Base-by-base conservation (phyloP, 2,888 invertebrate genomes). In the Drosophila mercatorum region DNA sequence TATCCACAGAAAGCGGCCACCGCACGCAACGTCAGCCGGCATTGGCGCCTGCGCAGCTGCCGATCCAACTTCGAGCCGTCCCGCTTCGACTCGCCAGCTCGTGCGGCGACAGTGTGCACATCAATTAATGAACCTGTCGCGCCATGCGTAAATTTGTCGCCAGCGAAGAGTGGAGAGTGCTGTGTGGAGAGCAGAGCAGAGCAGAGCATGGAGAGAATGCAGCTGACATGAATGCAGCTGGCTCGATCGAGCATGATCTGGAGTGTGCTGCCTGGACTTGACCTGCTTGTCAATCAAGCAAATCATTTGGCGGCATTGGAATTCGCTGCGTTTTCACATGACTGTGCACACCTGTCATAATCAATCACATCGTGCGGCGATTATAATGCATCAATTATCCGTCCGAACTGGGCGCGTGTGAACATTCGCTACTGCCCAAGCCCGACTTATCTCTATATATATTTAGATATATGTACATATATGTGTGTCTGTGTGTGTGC, bases 71-170 rank as follows among this genome's bases (percentile, higher is more conserved):
- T 44, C 17, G 46, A 28, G n/a, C n/a, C 22, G 22, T 49, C 38
- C 44, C 11, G 34, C 14, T n/a, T 11, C 17, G 43, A 22, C 46
- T 10, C n/a, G 55, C 22, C 64, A 73, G 70, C 75, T 75, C 79
- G 75, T 85, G 81, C 68, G 66, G 78, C 80, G 81, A 76, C 81
- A 76, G 74, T 83, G 91, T 89, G 88, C 82, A 90, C 90, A 89
- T 91, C 90, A 91, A 91, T 91, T 91, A 91, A 91, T 90, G 91
- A 90, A 91, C 87, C 91, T 91, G 91, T 91, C 91, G 88, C 75
- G 75, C 63, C 75, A 73, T 74, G 91, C 91, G 91, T 84, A 89
- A 91, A 91, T 91, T 91, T 91, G 87, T 91, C 90, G 90, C 90
- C 91, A 89, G 40, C 17, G 28, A 36, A 51, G 38, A 28, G 47